Evolutionary conservation across 2,888 invertebrate genomes (phyloP).

Genomic region (Eumacrocentrus americanus): DNA sequence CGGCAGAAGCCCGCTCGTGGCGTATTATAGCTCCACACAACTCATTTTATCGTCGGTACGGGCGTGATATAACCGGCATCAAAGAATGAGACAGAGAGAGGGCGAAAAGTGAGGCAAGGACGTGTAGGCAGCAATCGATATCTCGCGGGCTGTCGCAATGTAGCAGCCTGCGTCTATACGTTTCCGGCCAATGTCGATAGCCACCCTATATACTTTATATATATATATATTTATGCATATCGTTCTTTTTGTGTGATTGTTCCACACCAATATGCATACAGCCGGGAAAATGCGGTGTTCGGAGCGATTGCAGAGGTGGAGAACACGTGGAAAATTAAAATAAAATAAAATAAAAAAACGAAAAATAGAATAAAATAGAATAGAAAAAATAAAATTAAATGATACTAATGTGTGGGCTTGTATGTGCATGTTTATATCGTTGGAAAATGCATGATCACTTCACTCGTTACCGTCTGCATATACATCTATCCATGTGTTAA

Average conservation of each 20-base stretch:
- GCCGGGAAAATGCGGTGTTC: not conserved
- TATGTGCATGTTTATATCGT: not conserved
- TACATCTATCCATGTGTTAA: not conserved
- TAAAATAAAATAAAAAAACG: not conserved
- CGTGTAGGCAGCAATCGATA: not conserved
- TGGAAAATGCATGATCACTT: not conserved
- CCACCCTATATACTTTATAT: not conserved
- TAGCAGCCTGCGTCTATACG: not conserved
- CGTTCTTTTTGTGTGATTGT: not conserved
- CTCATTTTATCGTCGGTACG: not conserved
- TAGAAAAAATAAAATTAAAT: not conserved
- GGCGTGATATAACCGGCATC: not conserved
- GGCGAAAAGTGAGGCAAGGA: not conserved
- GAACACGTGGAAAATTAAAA: not conserved
- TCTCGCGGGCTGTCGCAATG: not conserved
- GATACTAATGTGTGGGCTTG: not conserved
- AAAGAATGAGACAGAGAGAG: not conserved
- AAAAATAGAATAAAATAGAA: not conserved
- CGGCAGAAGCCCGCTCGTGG: not conserved
- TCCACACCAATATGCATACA: not conserved
- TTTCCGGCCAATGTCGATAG: not conserved
- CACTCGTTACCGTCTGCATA: not conserved
- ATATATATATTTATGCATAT: not conserved
- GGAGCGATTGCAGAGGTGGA: not conserved
- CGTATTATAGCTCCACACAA: not conserved